Evolutionary conservation across 2,797 vertebrate genomes (phyloP), one percentile per base, ranked within the genome.

Genomic region (Notolepis coatsorum): DNA sequence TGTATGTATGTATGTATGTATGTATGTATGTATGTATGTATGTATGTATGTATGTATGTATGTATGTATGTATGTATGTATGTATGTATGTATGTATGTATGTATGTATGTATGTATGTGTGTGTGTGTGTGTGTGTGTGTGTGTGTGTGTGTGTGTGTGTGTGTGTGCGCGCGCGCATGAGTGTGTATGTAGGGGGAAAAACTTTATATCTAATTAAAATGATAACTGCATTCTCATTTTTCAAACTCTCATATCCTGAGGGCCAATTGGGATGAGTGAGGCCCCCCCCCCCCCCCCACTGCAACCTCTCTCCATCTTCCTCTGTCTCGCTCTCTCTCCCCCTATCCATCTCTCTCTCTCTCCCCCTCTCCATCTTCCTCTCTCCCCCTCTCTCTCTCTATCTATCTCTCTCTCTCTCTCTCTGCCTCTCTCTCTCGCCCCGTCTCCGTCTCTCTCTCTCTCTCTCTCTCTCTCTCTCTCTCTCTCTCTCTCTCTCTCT

Each of bases 151-250:
- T 28, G 75, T 50, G 58, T 7, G 27, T 45, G 57, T 68, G 76
- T 70, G 64, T 68, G 43, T 27, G 21, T 59, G 43, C n/a, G n/a
- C n/a, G n/a, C n/a, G n/a, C n/a, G n/a, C n/a, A n/a, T n/a, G n/a
- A n/a, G n/a, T n/a, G n/a, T n/a, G n/a, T n/a, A 94, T n/a, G n/a
- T n/a, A n/a, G n/a, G n/a, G n/a, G 94, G 94, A 94, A 93, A 95
- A 94, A 95, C 93, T 95, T 96, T 96, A 96, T 95, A 97, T 97
- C 96, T 99, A 99, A 99, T 99, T 99, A 99, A 98, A 98, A 98
- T 96, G 96, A 97, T 98, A 98, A 97, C 95, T 96, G 96, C 95
- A 96, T 98, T 96, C 96, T 96, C 96, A 98, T 98, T 99, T 99
- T 98, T 98, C 96, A 98, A 98, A 97, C 95, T 96, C 95, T 96